Percentiles rank a stretch among this genome's conserved stretches.
phyloP scores from a whole-genome alignment of 1,140 invertebrate species.

The Microplitis mediator region DNA sequence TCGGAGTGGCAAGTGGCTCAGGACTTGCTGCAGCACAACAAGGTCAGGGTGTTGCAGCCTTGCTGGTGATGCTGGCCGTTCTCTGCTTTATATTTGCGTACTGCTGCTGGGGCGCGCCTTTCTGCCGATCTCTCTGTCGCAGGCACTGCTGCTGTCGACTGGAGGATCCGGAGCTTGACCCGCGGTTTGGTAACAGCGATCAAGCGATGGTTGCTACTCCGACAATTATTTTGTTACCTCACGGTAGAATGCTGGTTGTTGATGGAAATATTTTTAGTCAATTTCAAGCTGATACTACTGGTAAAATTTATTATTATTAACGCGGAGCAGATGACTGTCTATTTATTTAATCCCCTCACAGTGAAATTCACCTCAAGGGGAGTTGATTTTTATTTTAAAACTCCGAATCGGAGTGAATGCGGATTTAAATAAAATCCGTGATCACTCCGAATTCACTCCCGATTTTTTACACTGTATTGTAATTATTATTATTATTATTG shows the following conservation, averaged over 20 bases:
- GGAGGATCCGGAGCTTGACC: constrained; percentile 50
- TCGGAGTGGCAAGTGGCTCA: constrained; percentile 43
- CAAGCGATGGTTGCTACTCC: constrained; percentile 58
- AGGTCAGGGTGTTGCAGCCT: constrained; percentile 62
- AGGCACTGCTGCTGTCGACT: constrained; percentile 59
- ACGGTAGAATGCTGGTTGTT: constrained; percentile 66
- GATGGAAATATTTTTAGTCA: constrained; percentile 63
- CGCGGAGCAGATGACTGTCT: background rate
- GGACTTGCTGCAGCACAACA: constrained; percentile 46
- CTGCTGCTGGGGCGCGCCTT: constrained; percentile 68
- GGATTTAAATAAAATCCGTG: no score
- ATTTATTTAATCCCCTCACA: background rate
- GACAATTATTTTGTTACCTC: constrained; percentile 66
- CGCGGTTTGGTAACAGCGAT: constrained; percentile 42
- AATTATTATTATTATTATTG: no score
- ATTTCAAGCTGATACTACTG: constrained; percentile 56
- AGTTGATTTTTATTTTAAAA: no score
- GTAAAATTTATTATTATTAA: constrained; percentile 32
- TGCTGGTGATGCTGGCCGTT: constrained; percentile 66
- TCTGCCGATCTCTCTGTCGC: constrained; percentile 61
- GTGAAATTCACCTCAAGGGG: no score
- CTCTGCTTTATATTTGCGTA: constrained; percentile 66
- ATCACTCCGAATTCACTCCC: no score
- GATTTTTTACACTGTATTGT: no score
- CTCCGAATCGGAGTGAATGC: no score